phyloP scores from a whole-genome alignment of 2,113 vertebrate genomes.

The Myxocyprinus asiaticus region DNA sequence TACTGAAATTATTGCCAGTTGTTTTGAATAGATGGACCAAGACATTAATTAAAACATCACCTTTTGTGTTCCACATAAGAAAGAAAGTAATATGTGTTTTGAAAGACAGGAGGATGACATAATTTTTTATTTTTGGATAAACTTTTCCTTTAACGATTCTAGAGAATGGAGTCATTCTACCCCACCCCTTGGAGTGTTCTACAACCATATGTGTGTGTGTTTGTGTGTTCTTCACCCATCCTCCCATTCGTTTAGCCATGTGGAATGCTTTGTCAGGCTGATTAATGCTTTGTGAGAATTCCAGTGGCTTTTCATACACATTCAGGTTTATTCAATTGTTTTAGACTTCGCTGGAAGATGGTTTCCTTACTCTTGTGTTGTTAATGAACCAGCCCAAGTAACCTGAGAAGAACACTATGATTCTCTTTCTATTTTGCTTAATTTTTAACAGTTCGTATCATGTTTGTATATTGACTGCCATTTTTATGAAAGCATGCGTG shows the following conservation, averaged over 20 bases:
- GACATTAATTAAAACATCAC: too few relatives aligned
- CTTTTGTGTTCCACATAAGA: too few relatives aligned
- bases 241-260: not conserved
- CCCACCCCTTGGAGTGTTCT: not conserved
- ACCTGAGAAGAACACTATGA: not conserved
- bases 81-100: too few relatives aligned
- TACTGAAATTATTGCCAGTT: too few relatives aligned
- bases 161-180: slow-evolving; percentile 13
- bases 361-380: not conserved
- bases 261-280: slow-evolving; percentile 41
- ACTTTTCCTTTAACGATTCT: too few relatives aligned
- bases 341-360: not conserved
- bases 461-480: not conserved
- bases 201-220: not conserved
- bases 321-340: not conserved
- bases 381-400: not conserved
- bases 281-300: slow-evolving; percentile 31
- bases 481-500: not conserved
- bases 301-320: not conserved
- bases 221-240: not conserved
- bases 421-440: not conserved
- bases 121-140: too few relatives aligned
- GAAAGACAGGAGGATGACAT: too few relatives aligned
- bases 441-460: too few relatives aligned
- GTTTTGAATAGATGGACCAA: too few relatives aligned